Conservation (phyloP, 1,140 invertebrate genomes). For the Pteromalus puparum region DNA sequence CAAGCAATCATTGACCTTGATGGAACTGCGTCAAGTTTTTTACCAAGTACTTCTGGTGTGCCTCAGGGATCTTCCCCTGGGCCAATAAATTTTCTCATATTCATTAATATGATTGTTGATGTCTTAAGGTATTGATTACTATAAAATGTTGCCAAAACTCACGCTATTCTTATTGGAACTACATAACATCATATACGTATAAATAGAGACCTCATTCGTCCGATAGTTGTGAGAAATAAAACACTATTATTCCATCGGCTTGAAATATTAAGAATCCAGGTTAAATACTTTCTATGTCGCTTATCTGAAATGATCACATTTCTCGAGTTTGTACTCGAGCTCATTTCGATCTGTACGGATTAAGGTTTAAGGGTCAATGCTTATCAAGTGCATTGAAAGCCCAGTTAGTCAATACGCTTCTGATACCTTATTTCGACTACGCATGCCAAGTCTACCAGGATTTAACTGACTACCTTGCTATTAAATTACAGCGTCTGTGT, state of each 20-base stretch:
- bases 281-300: background rate
- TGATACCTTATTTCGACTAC: background rate
- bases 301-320: background rate
- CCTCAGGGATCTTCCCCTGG: background rate
- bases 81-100: background rate
- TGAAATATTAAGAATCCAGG: conserved; percentile 8
- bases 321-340: background rate
- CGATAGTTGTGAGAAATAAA: too few species aligned
- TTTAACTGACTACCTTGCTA: background rate
- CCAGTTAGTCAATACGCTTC: background rate
- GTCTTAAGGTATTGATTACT: background rate
- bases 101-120: background rate
- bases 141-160: background rate
- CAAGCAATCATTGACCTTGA: background rate
- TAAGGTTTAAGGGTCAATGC: background rate
- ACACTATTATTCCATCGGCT: background rate
- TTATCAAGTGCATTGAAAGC: background rate
- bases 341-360: background rate
- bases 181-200: background rate
- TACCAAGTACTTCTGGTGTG: background rate
- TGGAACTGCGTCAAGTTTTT: background rate
- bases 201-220: background rate
- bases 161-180: background rate
- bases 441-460: background rate
- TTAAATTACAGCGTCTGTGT: background rate